Evolutionary conservation across 2,888 invertebrate genomes (phyloP).

Genomic region (Sclerodermus sp.): DNA sequence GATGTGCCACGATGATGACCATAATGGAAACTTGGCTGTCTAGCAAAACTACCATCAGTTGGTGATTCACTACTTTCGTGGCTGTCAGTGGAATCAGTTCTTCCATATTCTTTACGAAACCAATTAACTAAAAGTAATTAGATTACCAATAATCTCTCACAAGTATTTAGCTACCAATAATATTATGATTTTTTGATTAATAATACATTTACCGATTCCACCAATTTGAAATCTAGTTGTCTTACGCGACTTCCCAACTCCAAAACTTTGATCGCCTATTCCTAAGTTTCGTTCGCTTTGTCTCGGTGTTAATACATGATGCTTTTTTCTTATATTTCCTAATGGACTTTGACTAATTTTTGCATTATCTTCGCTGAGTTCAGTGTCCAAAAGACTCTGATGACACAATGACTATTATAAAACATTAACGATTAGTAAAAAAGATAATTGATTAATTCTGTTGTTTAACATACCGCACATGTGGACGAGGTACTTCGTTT

Average conservation of each 20-base stretch:
- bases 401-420: constrained; percentile 14
- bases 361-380: constrained; percentile 71
- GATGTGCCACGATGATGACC: constrained; percentile 48
- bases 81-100: constrained; percentile 61
- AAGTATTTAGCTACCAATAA: constrained; percentile 4
- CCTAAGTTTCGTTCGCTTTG: constrained; percentile 79
- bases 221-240: constrained; percentile 68
- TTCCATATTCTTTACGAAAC: constrained; percentile 62
- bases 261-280: constrained; percentile 56
- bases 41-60: constrained; percentile 60
- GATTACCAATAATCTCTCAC: constrained; percentile 3
- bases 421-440: neutral
- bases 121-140: constrained; percentile 58
- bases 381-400: constrained; percentile 83
- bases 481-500: constrained; percentile 88
- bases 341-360: constrained; percentile 78
- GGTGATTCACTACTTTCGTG: constrained; percentile 62
- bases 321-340: constrained; percentile 74
- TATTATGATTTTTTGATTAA: neutral
- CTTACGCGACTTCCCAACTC: constrained; percentile 54
- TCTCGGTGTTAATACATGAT: constrained; percentile 78
- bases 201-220: constrained; percentile 68
- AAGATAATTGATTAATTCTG: neutral
- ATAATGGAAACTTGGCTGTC: constrained; percentile 59
- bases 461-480: constrained; percentile 69